Evolutionary conservation across 1,140 invertebrate species (phyloP), one percentile per base, ranked within the genome.

Genomic region (Microplitis demolitor): DNA sequence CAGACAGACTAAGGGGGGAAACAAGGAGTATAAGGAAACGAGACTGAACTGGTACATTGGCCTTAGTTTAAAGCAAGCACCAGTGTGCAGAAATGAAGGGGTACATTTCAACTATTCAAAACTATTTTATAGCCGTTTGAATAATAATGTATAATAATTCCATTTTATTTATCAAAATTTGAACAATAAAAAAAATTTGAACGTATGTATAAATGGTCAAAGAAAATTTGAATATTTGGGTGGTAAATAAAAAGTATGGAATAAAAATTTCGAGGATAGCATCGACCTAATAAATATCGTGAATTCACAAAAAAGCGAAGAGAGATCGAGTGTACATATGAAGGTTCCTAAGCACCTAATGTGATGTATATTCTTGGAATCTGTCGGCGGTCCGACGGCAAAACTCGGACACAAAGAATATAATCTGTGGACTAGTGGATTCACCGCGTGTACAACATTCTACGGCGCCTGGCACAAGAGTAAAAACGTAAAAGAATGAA

Each of bases 351-450:
- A 31, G 50, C 14, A 64, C 13, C 60, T 35, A 24, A 56, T 39
- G 39, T 66, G 70, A 66, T 58, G 51, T 64, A 66, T 72, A 66
- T 72, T 72, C 70, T 66, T 31, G 34, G 70, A 72, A 72, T 66
- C 70, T 58, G 70, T 72, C 70, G 70, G 70, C 62, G 53, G 50
- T 50, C 39, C 51, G 61, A 50, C 39, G 69, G 69, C 39, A 31
- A 66, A 66, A 34, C 14, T 64, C 51, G 39, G 51, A 54, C 63
- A 66, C 60, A 63, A 72, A 66, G 61, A 64, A 66, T 63, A 64
- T 72, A 72, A 72, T 66, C 61, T 37, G 45, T 24, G 31, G 70
- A 53, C 70, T 31, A 66, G 45, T 45, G 39, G 39, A 45, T 45
- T 45, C 53, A 45, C 14, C 58, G 69, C n/a, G 8, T 51, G 68